Evolutionary conservation across 2,797 vertebrate species (phyloP).

Genomic region (Phoxinus dragarum): DNA sequence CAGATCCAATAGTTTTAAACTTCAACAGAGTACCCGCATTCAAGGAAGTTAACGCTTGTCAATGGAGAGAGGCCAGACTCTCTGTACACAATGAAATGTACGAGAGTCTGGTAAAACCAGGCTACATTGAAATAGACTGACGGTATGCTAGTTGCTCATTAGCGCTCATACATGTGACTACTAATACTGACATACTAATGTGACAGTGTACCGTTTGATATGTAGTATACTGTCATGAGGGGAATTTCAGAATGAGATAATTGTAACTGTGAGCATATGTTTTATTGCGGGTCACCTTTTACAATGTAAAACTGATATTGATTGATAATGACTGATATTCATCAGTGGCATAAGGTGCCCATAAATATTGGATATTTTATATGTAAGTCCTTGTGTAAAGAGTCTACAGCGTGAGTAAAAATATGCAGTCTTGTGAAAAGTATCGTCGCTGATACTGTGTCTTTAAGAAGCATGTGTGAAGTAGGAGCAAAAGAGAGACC

Average conservation of each 20-base stretch:
- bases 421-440: background rate
- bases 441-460: conserved; percentile 72
- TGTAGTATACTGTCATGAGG: background rate
- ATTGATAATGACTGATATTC: background rate
- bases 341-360: background rate
- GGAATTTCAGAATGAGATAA: background rate
- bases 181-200: too few species aligned
- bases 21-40: too few species aligned
- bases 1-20: too few species aligned
- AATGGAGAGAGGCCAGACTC: too few species aligned
- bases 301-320: background rate
- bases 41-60: too few species aligned
- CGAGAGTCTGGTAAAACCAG: too few species aligned
- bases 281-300: background rate
- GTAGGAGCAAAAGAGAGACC: conserved; percentile 77
- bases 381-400: background rate
- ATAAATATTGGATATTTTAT: background rate
- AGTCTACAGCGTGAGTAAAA: background rate
- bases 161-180: background rate
- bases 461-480: conserved; percentile 75
- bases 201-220: background rate
- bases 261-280: background rate
- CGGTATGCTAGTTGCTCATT: background rate
- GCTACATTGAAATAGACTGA: background rate
- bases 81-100: too few species aligned